Conservation (phyloP, 2,797 vertebrate genomes). For the Parauchenoglanis punctatus region DNA sequence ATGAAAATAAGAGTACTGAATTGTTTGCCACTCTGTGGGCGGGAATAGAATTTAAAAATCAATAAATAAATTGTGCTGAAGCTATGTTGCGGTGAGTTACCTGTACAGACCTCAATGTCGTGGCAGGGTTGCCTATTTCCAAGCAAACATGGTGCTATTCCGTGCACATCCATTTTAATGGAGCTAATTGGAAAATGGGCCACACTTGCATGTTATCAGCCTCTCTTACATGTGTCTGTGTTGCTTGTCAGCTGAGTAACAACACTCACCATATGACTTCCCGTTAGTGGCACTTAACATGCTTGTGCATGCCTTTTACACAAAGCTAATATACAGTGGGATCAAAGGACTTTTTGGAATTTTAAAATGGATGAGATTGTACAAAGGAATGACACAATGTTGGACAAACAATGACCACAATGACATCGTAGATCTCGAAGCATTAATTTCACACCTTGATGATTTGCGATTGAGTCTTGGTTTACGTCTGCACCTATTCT, state of each 20-base stretch:
- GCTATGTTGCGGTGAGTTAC: neutral
- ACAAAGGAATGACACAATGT: too few relatives aligned
- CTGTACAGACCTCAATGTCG: neutral
- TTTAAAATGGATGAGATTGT: neutral
- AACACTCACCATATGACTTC: slow-evolving; percentile 3
- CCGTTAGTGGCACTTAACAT: slow-evolving; percentile 18
- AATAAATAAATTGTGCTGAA: too few relatives aligned
- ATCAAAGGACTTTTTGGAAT: neutral
- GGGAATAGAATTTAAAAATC: too few relatives aligned
- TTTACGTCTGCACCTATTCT: neutral
- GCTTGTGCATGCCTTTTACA: slow-evolving; percentile 1
- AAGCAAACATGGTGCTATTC: neutral
- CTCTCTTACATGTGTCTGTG: slow-evolving; percentile 8
- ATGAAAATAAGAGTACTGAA: neutral
- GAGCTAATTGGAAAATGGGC: neutral
- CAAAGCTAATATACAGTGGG: neutral
- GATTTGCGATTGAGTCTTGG: neutral
- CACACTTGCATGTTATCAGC: neutral
- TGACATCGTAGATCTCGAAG: neutral
- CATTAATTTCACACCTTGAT: neutral
- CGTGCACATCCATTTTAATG: neutral
- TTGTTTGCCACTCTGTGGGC: neutral
- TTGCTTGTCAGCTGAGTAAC: neutral
- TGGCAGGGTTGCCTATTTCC: neutral
- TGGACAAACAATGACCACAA: neutral